Base-by-base conservation (phyloP, 2,888 invertebrate species). In the Coenonympha glycerion region DNA sequence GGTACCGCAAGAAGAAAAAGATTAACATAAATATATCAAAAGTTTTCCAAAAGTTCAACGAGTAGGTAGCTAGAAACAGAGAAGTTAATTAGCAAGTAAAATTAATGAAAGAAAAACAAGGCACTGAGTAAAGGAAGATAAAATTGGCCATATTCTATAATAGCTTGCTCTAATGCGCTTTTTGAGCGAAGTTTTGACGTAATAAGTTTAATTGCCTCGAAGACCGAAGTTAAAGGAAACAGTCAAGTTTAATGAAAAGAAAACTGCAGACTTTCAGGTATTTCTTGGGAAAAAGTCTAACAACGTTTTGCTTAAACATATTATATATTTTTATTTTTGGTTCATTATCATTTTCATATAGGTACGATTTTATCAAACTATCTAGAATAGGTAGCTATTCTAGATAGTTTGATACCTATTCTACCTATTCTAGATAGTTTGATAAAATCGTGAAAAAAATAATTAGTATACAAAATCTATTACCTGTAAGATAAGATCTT, bases 131-230 rank as follows among this genome's bases (percentile, higher is more conserved):
- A 41, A 11, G n/a, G 18, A 2, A 18, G 40, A 41, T 18, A 9
- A 21, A 22, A 22, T 22, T 37, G 13, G 22, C 22, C 21, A 22
- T 37, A 37, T 44, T 44, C 33, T 22, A 13, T 33, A 33, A 44
- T 34, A 24, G 24, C 24, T 16, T 45, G 9, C 45, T 34, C 24
- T 45, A 24, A 45, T 24, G 45, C 24, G 6, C 45, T 34, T 13
- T 42, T 45, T 34, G 15, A 24, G 16, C 15, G 15, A 45, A 45
- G 3, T 45, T 24, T 15, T 44, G 24, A 16, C 16, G 34, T 24
- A 45, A 34, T 24, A 34, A 34, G 24, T 45, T 34, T 19, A 28
- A 39, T 39, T 39, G 34, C 18, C 18, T 34, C 34, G 4, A 34
- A 34, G 34, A 19, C 5, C 9, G n/a, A 34, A 18, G 39, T 11